A percentile compares a stretch with the other conserved stretches of the same genome.
Conservation (phyloP, 2,113 vertebrate genomes). For the Lophius piscatorius region DNA sequence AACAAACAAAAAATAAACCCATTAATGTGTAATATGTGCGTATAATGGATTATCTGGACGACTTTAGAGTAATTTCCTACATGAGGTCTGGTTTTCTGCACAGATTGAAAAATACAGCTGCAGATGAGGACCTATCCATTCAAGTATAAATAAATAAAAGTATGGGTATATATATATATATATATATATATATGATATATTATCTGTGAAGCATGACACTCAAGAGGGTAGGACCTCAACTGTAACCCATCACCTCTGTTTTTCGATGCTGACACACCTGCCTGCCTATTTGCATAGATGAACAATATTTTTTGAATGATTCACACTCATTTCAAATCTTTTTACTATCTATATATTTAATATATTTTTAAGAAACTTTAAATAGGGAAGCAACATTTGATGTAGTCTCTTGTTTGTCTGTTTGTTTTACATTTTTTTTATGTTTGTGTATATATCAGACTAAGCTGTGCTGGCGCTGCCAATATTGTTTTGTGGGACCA, state of each 20-base stretch:
- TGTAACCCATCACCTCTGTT: conserved; percentile 20
- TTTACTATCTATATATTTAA: conserved; percentile 21
- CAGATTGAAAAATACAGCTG: background rate
- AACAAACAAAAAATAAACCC: background rate
- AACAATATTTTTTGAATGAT: background rate
- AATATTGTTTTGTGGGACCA: conserved; percentile 6
- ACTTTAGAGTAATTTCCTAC: background rate
- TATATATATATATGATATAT: no score
- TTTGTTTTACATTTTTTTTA: background rate
- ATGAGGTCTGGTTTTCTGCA: background rate
- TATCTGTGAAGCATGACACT: no score
- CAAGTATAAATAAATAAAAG: no score
- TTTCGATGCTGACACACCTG: background rate
- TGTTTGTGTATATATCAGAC: background rate
- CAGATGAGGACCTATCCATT: background rate
- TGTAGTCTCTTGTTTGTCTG: background rate
- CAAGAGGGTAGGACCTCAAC: conserved; percentile 11
- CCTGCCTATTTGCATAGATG: conserved; percentile 1
- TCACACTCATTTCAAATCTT: background rate
- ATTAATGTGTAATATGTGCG: conserved; percentile 2
- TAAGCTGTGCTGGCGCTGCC: conserved; percentile 44
- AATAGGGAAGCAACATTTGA: background rate
- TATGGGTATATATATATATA: no score
- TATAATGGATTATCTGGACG: background rate
- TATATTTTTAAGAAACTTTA: conserved; percentile 11